These are phyloP conservation scores for Leucophenga varia DNA, from an alignment of 1,140 invertebrate genomes.

Conservation along the genomic window DNA sequence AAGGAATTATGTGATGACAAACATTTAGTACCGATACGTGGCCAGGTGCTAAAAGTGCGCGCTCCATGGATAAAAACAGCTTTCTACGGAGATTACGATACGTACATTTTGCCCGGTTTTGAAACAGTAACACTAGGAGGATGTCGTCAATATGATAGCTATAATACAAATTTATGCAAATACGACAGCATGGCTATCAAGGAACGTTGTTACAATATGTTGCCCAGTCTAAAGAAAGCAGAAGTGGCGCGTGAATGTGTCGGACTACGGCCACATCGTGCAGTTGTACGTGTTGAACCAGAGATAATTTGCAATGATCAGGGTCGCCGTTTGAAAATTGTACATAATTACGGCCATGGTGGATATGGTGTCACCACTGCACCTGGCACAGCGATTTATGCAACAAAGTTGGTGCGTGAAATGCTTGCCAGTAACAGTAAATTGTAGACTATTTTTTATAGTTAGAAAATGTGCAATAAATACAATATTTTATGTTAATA, in stretches of 20 bases:
- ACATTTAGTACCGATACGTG: constrained; percentile 79
- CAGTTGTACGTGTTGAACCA: constrained; percentile 73
- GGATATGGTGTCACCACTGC: constrained; percentile 86
- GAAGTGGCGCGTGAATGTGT: constrained; percentile 67
- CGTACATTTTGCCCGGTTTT: constrained; percentile 81
- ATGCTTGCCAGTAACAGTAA: constrained; percentile 60
- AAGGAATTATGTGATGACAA: constrained; percentile 74
- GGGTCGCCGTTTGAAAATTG: constrained; percentile 62
- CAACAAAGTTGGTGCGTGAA: constrained; percentile 68
- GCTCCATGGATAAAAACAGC: constrained; percentile 90
- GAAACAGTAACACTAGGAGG: constrained; percentile 79
- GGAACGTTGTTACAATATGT: constrained; percentile 69
- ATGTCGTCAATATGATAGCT: constrained; percentile 77
- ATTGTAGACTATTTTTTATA: constrained; percentile 58
- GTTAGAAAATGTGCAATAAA: no score
- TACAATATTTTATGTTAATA: no score
- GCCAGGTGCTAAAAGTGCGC: constrained; percentile 82
- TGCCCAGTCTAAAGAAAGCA: constrained; percentile 72
- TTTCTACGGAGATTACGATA: constrained; percentile 79
- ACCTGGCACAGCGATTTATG: constrained; percentile 80
- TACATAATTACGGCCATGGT: constrained; percentile 93
- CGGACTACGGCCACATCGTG: constrained; percentile 76
- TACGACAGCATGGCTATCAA: constrained; percentile 74
- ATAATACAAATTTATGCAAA: constrained; percentile 67
- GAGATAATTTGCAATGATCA: constrained; percentile 58